Evolutionary conservation across 2,113 vertebrate species (phyloP).

Genomic region (Lates calcarifer): DNA sequence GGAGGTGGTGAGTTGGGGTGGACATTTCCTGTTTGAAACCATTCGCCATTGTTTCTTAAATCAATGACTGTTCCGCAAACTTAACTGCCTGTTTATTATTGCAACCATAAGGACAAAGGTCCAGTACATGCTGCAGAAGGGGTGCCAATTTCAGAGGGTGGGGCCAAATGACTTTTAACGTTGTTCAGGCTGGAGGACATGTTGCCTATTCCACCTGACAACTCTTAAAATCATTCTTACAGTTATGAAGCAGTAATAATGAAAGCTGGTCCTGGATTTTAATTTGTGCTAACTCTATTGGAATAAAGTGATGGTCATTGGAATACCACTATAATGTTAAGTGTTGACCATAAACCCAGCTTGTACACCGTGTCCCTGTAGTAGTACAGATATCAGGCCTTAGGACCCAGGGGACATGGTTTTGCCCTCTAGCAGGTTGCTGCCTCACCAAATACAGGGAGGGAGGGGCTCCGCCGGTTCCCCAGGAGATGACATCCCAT

Average conservation of each 20-base stretch:
- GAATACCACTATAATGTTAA: conserved; percentile 7
- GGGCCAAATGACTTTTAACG: background rate
- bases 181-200: background rate
- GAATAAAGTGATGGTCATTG: conserved; percentile 3
- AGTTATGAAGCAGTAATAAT: background rate
- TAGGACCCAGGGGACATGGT: conserved; percentile 46
- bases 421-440: conserved; percentile 30
- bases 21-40: too few species aligned
- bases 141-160: background rate
- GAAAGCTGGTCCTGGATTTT: background rate
- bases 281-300: background rate
- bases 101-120: too few species aligned
- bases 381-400: background rate
- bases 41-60: too few species aligned
- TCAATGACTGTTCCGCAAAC: too few species aligned
- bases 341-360: background rate
- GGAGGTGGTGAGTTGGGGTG: too few species aligned
- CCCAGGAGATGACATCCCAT: conserved; percentile 71
- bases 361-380: background rate
- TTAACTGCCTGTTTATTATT: too few species aligned
- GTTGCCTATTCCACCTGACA: background rate
- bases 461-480: conserved; percentile 45
- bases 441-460: conserved; percentile 13
- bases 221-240: background rate
- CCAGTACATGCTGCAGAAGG: too few species aligned